These are phyloP conservation scores for Stegastes partitus DNA, from an alignment of 2,113 vertebrate genomes.

Conservation along the genomic window DNA sequence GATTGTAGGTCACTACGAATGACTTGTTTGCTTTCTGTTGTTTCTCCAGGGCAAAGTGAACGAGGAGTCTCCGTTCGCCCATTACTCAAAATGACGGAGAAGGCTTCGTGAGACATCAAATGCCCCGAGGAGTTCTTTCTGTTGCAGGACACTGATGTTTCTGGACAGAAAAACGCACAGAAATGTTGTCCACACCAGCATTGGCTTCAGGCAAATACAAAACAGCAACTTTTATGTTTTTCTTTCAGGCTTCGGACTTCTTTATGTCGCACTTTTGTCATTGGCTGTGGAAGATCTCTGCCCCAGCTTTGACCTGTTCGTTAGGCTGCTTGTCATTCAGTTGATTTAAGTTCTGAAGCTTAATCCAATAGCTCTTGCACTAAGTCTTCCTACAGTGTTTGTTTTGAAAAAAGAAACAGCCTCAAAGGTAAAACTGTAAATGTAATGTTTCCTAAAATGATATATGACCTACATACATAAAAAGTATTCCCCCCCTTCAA, in stretches of 20 bases:
- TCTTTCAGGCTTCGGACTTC: constrained; percentile 9
- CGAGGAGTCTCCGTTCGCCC: constrained; percentile 81
- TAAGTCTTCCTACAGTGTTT: neutral
- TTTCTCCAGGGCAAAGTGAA: constrained; percentile 77
- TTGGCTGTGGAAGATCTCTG: constrained; percentile 10
- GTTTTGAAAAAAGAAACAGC: constrained; percentile 16
- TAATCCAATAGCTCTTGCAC: constrained; percentile 9
- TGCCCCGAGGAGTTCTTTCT: neutral
- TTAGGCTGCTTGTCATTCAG: constrained; percentile 27
- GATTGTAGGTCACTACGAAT: neutral
- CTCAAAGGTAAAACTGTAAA: neutral
- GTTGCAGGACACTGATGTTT: neutral
- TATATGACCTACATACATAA: too few relatives aligned
- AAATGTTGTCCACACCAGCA: neutral
- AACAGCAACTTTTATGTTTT: neutral
- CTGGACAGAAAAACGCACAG: neutral
- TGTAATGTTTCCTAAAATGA: neutral
- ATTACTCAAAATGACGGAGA: constrained; percentile 74
- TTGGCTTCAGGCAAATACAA: neutral
- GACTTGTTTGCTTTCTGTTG: neutral
- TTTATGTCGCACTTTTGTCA: constrained; percentile 35
- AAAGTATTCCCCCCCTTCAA: too few relatives aligned
- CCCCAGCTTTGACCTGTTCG: constrained; percentile 17
- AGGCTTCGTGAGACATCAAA: neutral
- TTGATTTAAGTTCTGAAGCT: constrained; percentile 3